Evolutionary conservation across 2,888 invertebrate species (phyloP), one percentile per base, ranked within the genome.

Genomic region (Sinohyriopsis cumingii): DNA sequence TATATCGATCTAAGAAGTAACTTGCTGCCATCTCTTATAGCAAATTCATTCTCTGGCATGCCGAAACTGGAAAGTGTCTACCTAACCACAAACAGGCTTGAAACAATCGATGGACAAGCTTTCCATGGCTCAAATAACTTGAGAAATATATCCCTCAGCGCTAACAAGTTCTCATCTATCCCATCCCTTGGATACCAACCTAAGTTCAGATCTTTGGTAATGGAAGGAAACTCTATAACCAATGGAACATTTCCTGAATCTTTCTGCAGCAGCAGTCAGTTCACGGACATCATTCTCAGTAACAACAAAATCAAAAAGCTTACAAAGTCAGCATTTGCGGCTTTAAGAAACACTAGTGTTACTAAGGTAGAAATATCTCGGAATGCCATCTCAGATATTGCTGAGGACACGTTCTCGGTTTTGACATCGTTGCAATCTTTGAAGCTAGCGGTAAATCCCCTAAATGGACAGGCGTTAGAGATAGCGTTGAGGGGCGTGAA

Each of bases 401-500:
- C 73, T 5, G 63, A 71, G 1, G 76, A 69, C 5, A 74, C 83
- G 6, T 81, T 86, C 61, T 15, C 53, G 9, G 75, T 72, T 1
- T 67, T 84, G 55, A 73, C 53, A 1, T 69, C 79, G 12, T 75
- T 84, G 0, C 66, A 65, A 57, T 86, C 86, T 9, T 63, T 86
- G 24, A 82, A 79, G 66, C 68, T 86, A n/a, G 82, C 82, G 2
- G 63, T 70, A 53, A 86, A 86, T 59, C 83, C 82, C 1, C 65
- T 86, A 5, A 75, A 77, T 33, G 73, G 78, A 22, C 6, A 19
- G 3, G 77, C 71, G 24, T 71, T 86, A 12, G 67, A 72, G 22
- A 71, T 62, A 45, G 80, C 80, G 9, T 66, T 85, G 0, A 53
- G 63, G 55, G 77, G 83, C 33, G 65, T 83, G 22, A 59, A 72